phyloP scores from a whole-genome alignment of 92 coral and sea anemone genomes.

The Palythoa heliodiscus region DNA sequence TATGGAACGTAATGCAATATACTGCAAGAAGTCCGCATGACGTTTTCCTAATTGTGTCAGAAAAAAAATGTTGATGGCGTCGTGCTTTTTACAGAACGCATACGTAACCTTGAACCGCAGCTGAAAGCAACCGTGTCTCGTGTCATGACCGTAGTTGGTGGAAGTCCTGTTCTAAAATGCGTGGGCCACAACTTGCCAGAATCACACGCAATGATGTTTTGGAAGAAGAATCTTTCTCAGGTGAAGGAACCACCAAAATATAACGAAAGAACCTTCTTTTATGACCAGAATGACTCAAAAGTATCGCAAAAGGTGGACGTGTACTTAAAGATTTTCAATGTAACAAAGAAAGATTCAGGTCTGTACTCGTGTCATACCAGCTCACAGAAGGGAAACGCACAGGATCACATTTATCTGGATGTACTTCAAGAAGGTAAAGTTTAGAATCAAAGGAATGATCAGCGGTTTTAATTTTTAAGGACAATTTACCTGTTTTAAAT shows the following conservation, averaged over 20 bases:
- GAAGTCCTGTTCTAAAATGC: slow-evolving; percentile 10
- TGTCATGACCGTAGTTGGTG: neutral
- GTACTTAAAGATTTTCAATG: neutral
- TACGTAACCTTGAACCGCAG: neutral
- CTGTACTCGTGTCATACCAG: slow-evolving; percentile 6
- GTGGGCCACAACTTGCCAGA: slow-evolving; percentile 23
- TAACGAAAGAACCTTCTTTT: neutral
- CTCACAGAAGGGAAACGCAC: neutral
- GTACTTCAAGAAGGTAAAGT: slow-evolving; percentile 22
- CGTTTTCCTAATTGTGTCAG: no score
- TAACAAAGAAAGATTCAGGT: slow-evolving; percentile 20
- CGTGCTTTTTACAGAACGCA: slow-evolving; percentile 8
- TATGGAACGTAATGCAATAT: no score
- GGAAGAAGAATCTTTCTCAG: neutral
- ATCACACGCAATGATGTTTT: neutral
- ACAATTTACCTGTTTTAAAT: no score
- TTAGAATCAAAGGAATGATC: no score
- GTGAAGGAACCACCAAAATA: neutral
- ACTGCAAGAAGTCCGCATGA: neutral
- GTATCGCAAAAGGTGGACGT: slow-evolving; percentile 9
- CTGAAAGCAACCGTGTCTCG: slow-evolving; percentile 13
- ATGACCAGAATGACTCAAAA: slow-evolving; percentile 24
- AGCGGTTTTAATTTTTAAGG: no score
- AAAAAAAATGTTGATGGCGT: neutral
- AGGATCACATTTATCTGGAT: slow-evolving; percentile 5